Evolutionary conservation across 2,797 vertebrate species (phyloP), one percentile per base, ranked within the genome.

Genomic region (Selene dorsalis): DNA sequence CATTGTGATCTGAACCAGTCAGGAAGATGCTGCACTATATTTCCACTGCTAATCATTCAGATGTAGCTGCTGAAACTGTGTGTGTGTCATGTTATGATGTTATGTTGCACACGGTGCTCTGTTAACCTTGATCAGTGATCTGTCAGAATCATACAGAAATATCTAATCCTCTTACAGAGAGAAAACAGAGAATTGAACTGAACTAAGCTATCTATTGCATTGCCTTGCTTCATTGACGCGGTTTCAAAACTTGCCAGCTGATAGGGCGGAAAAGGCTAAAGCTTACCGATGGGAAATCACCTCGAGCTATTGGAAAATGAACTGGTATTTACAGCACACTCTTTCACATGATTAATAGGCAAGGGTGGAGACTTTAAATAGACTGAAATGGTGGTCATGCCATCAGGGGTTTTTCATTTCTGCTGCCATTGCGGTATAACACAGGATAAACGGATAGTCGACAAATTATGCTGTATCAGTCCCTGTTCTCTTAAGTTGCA

Each of bases 181-280:
- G 65, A 35, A 35, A 35, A 8, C 32, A 35, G 32, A 66, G 24
- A 75, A 56, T 83, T 26, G 50, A 68, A 73, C 53, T 71, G 64
- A 69, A 76, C 56, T 24, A 38, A 72, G 61, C 60, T 59, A 69
- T 80, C 68, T 71, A 30, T 68, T 77, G 60, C 67, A 80, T 56
- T 55, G 58, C 63, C 66, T 79, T 57, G 77, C 84, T 71, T 79
- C 79, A 91, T 89, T 89, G 88, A 91, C 17, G 45, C 77, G 69
- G 65, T 84, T 87, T 89, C 78, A 76, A 78, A 71, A 85, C 75
- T 80, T 88, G 55, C 73, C 63, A 78, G 43, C 71, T 72, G 47
- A 70, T 82, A 79, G 80, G 80, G 67, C 32, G 63, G 85, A 81
- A 79, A 80, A 73, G 63, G 48, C 55, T 62, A 41, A 80, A 77